Base-by-base conservation (phyloP, 2,888 invertebrate species). In the Cosmia trapezina region DNA sequence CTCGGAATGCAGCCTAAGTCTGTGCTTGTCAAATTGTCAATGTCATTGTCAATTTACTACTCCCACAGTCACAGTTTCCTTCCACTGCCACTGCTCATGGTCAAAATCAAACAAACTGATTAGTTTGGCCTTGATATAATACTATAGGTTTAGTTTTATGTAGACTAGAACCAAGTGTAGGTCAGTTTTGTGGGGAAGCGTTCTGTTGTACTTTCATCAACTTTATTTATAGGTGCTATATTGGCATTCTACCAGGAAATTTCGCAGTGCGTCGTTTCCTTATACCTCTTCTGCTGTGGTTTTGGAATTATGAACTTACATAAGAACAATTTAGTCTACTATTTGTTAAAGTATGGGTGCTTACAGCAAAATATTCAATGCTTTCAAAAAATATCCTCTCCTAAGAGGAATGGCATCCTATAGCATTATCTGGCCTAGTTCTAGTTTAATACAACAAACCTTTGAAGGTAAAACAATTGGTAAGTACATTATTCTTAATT, bases 401-500 rank as follows among this genome's bases (percentile, higher is more conserved):
- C 78, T 95, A 60, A 88, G 96, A 77, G 98, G 98, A 78, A 97
- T 98, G 97, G 93, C 97, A 71, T 97, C 97, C 0, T 98, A 98
- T 89, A 97, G 97, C 75, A 90, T 97, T 51, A 97, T 98, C 85
- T 98, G 98, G 98, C 98, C 98, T 53, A 94, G 96, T 17, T 98
- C 98, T 79, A 97, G 97, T 93, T 91, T 98, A 62, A 97, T 97
- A 87, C 98, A 98, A 90, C 98, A 98, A 94, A 96, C 97, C 14
- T 96, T 97, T 80, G 97, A 97, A 88, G 97, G 97, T 64, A 97
- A 96, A 94, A 94, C 93, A 65, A 95, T 96, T 92, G 97, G 97
- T 96, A 95, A 96, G 95, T 91, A 61, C n/a, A 54, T 51, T 17
- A 12, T 41, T 65, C 1, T 41, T 43, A 7, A 51, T 49, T 41